A percentile compares a stretch with the other conserved stretches of the same genome.
Conservation (phyloP, 2,797 vertebrate species). For the Cyprinodon diabolis region DNA sequence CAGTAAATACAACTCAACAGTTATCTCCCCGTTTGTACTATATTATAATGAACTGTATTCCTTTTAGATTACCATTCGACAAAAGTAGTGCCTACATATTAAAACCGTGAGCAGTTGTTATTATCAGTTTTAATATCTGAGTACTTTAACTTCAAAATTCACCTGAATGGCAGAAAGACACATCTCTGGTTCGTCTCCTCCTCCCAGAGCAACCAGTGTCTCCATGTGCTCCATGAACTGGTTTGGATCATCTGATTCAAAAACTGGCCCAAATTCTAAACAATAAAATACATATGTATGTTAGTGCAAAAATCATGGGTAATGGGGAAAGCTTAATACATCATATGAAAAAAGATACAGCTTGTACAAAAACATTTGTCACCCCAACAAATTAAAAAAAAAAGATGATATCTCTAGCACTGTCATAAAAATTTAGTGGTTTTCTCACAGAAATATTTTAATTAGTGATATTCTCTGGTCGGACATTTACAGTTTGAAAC, state of each 20-base stretch:
- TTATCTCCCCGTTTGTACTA: not conserved
- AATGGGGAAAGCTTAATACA: not conserved
- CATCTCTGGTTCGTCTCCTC: slow-evolving; percentile 92
- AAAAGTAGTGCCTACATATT: not conserved
- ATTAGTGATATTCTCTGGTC: too few species aligned
- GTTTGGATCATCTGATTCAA: slow-evolving; percentile 82
- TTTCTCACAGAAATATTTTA: too few species aligned
- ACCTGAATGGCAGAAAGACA: slow-evolving; percentile 89
- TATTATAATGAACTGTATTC: not conserved
- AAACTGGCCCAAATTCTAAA: slow-evolving; percentile 85
- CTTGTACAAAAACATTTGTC: not conserved
- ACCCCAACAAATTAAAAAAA: not conserved
- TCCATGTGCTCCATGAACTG: slow-evolving; percentile 83
- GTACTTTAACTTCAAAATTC: not conserved
- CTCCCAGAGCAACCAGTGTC: slow-evolving; percentile 82
- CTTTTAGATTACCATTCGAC: not conserved
- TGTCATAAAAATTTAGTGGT: too few species aligned
- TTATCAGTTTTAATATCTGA: too few species aligned
- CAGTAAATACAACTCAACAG: not conserved
- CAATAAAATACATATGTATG: slow-evolving; percentile 1
- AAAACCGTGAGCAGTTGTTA: too few species aligned
- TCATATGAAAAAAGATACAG: not conserved
- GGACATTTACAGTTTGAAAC: too few species aligned
- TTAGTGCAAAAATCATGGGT: not conserved
- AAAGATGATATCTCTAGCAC: not conserved